A percentile compares a stretch with the other conserved stretches of the same genome.
Evolutionary conservation across 2,797 vertebrate species (phyloP).

Genomic region (Myiothlypis chrysogaster): DNA sequence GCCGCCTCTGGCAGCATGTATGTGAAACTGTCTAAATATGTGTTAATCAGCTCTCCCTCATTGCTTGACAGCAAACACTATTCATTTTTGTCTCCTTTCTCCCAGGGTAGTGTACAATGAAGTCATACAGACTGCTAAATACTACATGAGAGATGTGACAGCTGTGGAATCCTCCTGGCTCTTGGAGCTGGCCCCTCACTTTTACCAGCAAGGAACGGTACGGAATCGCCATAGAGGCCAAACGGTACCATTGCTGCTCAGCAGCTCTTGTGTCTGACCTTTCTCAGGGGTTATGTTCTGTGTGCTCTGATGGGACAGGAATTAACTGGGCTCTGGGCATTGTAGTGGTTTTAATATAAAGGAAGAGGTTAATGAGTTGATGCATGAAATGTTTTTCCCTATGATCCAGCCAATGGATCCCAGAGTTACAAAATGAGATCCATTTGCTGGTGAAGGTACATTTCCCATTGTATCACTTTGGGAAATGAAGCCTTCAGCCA

Average conservation of each 20-base stretch:
- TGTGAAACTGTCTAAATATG: background rate
- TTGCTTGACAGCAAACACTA: background rate
- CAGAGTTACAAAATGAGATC: background rate
- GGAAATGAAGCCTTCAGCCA: background rate
- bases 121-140: constrained; percentile 94
- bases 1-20: background rate
- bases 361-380: background rate
- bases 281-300: background rate
- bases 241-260: constrained; percentile 52
- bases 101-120: constrained; percentile 96
- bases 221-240: constrained; percentile 45
- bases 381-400: background rate
- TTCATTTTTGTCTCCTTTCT: background rate
- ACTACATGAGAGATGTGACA: constrained; percentile 97
- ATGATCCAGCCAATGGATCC: background rate
- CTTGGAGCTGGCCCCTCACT: constrained; percentile 95
- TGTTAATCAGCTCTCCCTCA: background rate
- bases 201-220: constrained; percentile 98
- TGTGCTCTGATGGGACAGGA: background rate
- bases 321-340: background rate
- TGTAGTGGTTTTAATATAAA: background rate
- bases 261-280: constrained; percentile 54
- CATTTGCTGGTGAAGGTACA: background rate
- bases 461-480: background rate
- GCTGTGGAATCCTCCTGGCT: constrained; percentile 95